These are phyloP conservation scores for Pecten maximus DNA, from an alignment of 2,888 invertebrate genomes.

Conservation along the genomic window DNA sequence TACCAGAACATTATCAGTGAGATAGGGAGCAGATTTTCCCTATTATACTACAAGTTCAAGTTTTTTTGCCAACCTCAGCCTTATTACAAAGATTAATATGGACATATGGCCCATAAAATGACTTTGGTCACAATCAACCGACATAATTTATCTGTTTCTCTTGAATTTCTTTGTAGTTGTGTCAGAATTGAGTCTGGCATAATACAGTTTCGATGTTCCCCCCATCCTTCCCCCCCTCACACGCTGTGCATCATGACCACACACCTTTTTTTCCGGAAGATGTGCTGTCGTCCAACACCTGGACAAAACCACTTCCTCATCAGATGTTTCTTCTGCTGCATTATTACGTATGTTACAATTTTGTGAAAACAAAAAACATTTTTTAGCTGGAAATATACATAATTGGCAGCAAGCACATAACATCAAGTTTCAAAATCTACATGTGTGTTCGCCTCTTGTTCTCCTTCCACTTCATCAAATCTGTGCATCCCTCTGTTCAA, in stretches of 20 bases:
- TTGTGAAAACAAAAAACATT: not conserved
- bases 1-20: not conserved
- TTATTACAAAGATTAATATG: conserved; percentile 14
- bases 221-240: not conserved
- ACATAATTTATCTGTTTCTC: not conserved
- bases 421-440: not conserved
- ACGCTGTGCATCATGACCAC: not conserved
- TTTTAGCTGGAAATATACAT: not conserved
- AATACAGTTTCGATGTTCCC: not conserved
- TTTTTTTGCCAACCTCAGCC: conserved; percentile 33
- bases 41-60: not conserved
- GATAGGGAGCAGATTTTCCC: conserved; percentile 18
- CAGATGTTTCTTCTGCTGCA: not conserved
- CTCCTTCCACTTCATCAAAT: not conserved
- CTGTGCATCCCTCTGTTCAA: not conserved
- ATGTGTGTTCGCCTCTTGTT: not conserved
- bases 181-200: not conserved
- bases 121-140: conserved; percentile 5
- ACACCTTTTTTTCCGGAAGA: not conserved
- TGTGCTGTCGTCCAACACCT: not conserved
- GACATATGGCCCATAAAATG: conserved; percentile 24
- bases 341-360: conserved; percentile 4
- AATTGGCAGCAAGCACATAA: not conserved
- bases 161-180: not conserved
- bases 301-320: conserved; percentile 19